Conservation (phyloP, 30 jellyfish, hydroid and myxozoan genomes). For the Hydractinia symbiolongicarpus region DNA sequence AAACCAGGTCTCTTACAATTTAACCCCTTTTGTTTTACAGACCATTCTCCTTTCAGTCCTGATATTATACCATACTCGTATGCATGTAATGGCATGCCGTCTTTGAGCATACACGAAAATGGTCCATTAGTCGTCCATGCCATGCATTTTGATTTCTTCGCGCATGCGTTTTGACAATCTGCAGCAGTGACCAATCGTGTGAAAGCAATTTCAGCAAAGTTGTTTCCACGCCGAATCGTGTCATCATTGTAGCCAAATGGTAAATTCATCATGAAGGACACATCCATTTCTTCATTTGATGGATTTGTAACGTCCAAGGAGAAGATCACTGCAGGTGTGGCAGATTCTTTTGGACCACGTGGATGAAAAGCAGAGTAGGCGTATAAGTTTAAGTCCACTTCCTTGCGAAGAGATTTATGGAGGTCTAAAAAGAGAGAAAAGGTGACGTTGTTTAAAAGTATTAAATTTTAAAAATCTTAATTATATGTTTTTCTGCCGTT, state of each 20-base stretch:
- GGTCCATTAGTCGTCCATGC: slow-evolving; percentile 99
- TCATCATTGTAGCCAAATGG: slow-evolving; percentile 96
- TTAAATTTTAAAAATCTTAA: too few relatives aligned
- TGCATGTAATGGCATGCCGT: slow-evolving; percentile 85
- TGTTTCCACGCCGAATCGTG: slow-evolving; percentile 89
- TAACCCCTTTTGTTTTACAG: slow-evolving; percentile 46
- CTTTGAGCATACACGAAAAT: slow-evolving; percentile 87
- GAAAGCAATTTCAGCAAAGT: slow-evolving; percentile 40
- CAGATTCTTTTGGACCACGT: slow-evolving; percentile 78
- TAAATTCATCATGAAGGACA: slow-evolving; percentile 71
- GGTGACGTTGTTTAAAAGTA: too few relatives aligned
- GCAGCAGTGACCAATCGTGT: slow-evolving; percentile 84
- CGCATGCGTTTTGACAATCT: slow-evolving; percentile 96
- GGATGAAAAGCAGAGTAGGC: slow-evolving; percentile 89
- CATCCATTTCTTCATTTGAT: slow-evolving; percentile 57
- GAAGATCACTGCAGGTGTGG: slow-evolving; percentile 87
- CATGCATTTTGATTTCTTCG: slow-evolving; percentile 76
- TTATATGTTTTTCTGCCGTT: too few relatives aligned
- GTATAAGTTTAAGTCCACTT: slow-evolving; percentile 51
- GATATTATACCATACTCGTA: slow-evolving; percentile 95
- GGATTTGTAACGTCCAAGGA: slow-evolving; percentile 76
- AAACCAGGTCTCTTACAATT: slow-evolving; percentile 75
- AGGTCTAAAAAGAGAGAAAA: slow-evolving; percentile 31
- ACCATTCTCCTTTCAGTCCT: slow-evolving; percentile 89
- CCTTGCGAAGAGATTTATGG: slow-evolving; percentile 36